phyloP scores from a whole-genome alignment of 2,888 invertebrate species.

The Ashinkailepas kermadecensis region DNA sequence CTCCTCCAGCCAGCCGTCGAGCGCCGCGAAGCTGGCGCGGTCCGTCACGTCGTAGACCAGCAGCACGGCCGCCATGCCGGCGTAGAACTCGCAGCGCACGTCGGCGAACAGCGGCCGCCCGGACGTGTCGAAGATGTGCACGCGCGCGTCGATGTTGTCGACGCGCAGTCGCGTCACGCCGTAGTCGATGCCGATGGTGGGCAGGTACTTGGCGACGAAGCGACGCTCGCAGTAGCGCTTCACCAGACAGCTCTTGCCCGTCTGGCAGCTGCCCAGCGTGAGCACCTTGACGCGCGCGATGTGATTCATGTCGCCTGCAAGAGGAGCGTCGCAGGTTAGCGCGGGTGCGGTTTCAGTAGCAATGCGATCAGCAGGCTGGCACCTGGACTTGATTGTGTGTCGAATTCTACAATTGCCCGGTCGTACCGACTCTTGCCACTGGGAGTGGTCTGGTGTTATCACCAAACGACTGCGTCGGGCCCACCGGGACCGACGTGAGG shows the following conservation, averaged over 20 bases:
- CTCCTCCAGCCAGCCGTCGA: slow-evolving; percentile 44
- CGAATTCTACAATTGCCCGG: no score
- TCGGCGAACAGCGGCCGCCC: slow-evolving; percentile 35
- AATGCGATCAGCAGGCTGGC: no score
- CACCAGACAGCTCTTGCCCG: slow-evolving; percentile 32
- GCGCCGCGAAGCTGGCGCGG: slow-evolving; percentile 41
- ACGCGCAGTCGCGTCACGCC: slow-evolving; percentile 41
- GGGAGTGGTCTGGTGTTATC: no score
- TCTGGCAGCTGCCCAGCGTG: neutral
- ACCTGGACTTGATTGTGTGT: no score
- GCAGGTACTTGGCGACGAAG: slow-evolving; percentile 45
- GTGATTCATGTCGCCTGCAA: neutral
- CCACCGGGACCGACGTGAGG: no score
- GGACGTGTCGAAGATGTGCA: slow-evolving; percentile 36
- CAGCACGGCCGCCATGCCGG: slow-evolving; percentile 44
- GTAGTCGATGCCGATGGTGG: slow-evolving; percentile 47
- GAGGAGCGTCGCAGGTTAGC: no score
- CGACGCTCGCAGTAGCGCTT: slow-evolving; percentile 45
- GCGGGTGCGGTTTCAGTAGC: no score
- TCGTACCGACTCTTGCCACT: no score
- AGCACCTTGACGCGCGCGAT: slow-evolving; percentile 1
- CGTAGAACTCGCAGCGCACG: slow-evolving; percentile 33
- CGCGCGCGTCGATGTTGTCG: slow-evolving; percentile 33
- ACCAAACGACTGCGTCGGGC: no score
- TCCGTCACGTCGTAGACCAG: slow-evolving; percentile 44